A percentile compares a stretch with the other conserved stretches of the same genome.
Evolutionary conservation across 2,888 invertebrate genomes (phyloP).

Genomic region (Steinernema carpocapsae): DNA sequence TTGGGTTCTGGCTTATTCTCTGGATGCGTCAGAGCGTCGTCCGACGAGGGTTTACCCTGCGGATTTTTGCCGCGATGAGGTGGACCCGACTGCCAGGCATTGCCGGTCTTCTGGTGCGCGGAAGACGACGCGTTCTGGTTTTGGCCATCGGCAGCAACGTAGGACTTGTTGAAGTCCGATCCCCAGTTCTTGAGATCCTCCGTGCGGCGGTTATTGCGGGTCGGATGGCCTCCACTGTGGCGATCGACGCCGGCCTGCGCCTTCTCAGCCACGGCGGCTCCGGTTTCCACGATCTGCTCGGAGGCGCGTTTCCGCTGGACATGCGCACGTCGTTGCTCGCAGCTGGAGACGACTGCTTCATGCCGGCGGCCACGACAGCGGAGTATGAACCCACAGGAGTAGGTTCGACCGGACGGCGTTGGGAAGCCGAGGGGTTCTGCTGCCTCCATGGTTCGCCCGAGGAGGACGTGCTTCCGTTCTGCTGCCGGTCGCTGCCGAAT

Average conservation of each 20-base stretch:
- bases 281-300: slow-evolving; percentile 16
- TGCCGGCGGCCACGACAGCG: slow-evolving; percentile 7
- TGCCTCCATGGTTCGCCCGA: background rate
- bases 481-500: background rate
- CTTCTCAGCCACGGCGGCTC: slow-evolving; percentile 17
- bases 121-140: background rate
- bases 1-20: slow-evolving; percentile 11
- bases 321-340: slow-evolving; percentile 28
- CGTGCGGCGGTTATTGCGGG: slow-evolving; percentile 15
- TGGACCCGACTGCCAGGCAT: slow-evolving; percentile 25
- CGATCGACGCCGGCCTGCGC: background rate
- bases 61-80: slow-evolving; percentile 16
- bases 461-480: slow-evolving; percentile 8
- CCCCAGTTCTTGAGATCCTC: slow-evolving; percentile 36
- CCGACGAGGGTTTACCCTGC: background rate
- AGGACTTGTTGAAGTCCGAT: slow-evolving; percentile 31
- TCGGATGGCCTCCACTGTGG: background rate
- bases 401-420: background rate
- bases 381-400: slow-evolving; percentile 2
- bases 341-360: background rate
- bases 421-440: background rate
- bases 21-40: background rate
- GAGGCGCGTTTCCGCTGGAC: slow-evolving; percentile 20
- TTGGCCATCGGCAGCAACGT: background rate
- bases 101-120: background rate